Evolutionary conservation across 2,797 vertebrate genomes (phyloP), one percentile per base, ranked within the genome.

Genomic region (Eidolon dupreanum): DNA sequence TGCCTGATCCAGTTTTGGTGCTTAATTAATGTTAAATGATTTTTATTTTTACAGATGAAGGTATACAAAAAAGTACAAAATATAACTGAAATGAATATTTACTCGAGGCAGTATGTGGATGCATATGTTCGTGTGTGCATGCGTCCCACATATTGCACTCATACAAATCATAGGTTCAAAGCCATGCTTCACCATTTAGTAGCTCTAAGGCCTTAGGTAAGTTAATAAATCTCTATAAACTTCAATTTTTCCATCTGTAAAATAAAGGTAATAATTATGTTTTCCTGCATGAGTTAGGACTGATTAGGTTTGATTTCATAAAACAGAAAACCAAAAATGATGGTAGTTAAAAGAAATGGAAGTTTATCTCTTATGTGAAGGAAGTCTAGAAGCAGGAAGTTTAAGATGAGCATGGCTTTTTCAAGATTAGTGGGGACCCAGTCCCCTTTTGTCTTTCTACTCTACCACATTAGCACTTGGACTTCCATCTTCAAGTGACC

Each of bases 241-340:
- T 57, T 84, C 7, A 65, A 57, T 55, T 90, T 97, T 73, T 19
- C 36, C 11, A 79, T 82, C 7, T 93, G 51, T 71, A 59, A 92
- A 84, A 55, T 85, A 79, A 49, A 2, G 1, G 8, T n/a, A 4
- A 66, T 71, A 57, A 70, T 33, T 88, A 3, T 74, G 12, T 70
- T 24, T 5, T 83, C 7, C 12, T 90, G 20, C 16, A 49, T 63
- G 61, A 55, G n/a, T 78, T 75, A 65, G 28, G 12, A 46, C 36
- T 71, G 22, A 43, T 61, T 70, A 82, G n/a, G 8, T 17, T 77
- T 74, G 73, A 26, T 9, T 85, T 85, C n/a, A 75, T 31, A 81
- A 90, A 87, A 59, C n/a, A 73, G 20, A 83, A 95, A 90, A 51
- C 49, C 5, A 51, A 96, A 75, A 75, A 36, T 94, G 81, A 85